Conservation (phyloP, 2,888 invertebrate species). For the Drosophila algonquin region DNA sequence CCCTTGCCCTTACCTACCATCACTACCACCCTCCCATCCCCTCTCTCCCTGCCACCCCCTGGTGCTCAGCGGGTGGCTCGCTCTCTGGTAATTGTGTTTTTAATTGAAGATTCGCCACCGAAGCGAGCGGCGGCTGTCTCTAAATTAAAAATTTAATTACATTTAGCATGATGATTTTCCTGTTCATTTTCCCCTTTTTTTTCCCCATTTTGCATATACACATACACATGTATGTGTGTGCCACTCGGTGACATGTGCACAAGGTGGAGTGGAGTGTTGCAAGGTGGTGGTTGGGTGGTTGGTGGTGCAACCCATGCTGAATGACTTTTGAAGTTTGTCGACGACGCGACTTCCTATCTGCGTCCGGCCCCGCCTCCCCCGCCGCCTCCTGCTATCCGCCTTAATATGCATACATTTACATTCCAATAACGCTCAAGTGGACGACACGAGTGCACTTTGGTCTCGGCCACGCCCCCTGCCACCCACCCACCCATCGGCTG, state of each 20-base stretch:
- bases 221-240: constrained; percentile 15
- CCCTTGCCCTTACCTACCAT: not conserved
- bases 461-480: constrained; percentile 46
- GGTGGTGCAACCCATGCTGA: constrained; percentile 49
- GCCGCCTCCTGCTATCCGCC: constrained; percentile 32
- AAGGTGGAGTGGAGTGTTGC: constrained; percentile 26
- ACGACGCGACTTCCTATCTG: constrained; percentile 45
- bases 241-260: not conserved
- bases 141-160: constrained; percentile 80
- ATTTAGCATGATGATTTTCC: constrained; percentile 70
- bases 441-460: constrained; percentile 72
- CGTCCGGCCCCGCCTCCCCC: constrained; percentile 12
- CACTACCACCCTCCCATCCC: not conserved
- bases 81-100: constrained; percentile 69
- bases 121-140: constrained; percentile 44
- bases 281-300: constrained; percentile 2
- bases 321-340: constrained; percentile 75
- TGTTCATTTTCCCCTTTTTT: constrained; percentile 30
- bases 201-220: constrained; percentile 4
- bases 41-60: not conserved
- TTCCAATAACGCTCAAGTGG: constrained; percentile 81
- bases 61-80: constrained; percentile 54
- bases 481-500: constrained; percentile 25
- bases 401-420: constrained; percentile 81
- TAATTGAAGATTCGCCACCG: constrained; percentile 75